phyloP scores from a whole-genome alignment of 1,140 invertebrate genomes.

The Onthophagus taurus region DNA sequence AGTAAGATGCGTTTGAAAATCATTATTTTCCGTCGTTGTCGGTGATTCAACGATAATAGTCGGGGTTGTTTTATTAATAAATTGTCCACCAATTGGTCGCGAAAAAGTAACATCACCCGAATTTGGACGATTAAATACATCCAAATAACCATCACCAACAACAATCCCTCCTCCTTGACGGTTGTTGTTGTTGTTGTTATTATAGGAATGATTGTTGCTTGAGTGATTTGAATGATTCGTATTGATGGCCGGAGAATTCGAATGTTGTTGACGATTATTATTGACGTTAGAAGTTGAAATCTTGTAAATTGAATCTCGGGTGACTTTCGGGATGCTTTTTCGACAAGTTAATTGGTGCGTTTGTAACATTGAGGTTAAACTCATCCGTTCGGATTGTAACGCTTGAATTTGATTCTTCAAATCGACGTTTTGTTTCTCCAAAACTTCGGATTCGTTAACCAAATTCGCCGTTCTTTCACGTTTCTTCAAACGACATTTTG shows the following conservation, averaged over 20 bases:
- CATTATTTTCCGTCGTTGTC: slow-evolving; percentile 27
- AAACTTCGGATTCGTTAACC: slow-evolving; percentile 74
- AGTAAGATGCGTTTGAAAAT: slow-evolving; percentile 27
- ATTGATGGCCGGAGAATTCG: slow-evolving; percentile 8
- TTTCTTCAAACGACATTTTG: slow-evolving; percentile 91
- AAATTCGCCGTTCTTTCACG: slow-evolving; percentile 79
- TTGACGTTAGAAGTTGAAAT: slow-evolving; percentile 28
- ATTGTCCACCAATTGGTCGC: slow-evolving; percentile 16
- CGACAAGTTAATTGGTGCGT: slow-evolving; percentile 57
- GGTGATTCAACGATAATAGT: slow-evolving; percentile 32
- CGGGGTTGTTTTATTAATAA: slow-evolving; percentile 24
- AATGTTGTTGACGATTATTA: slow-evolving; percentile 31
- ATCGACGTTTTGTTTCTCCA: slow-evolving; percentile 80
- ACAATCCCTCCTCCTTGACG: slow-evolving; percentile 2
- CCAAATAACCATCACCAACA: no score
- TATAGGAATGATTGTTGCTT: slow-evolving; percentile 34
- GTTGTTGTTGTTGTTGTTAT: slow-evolving; percentile 14
- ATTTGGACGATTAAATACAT: no score
- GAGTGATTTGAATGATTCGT: no score
- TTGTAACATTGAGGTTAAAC: slow-evolving; percentile 65
- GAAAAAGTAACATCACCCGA: slow-evolving; percentile 20
- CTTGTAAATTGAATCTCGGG: slow-evolving; percentile 23
- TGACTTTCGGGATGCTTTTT: slow-evolving; percentile 43
- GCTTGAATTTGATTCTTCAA: slow-evolving; percentile 70
- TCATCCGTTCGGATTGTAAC: slow-evolving; percentile 59